phyloP scores from a whole-genome alignment of 2,888 invertebrate genomes.

The Pachliopta kotzebuea region DNA sequence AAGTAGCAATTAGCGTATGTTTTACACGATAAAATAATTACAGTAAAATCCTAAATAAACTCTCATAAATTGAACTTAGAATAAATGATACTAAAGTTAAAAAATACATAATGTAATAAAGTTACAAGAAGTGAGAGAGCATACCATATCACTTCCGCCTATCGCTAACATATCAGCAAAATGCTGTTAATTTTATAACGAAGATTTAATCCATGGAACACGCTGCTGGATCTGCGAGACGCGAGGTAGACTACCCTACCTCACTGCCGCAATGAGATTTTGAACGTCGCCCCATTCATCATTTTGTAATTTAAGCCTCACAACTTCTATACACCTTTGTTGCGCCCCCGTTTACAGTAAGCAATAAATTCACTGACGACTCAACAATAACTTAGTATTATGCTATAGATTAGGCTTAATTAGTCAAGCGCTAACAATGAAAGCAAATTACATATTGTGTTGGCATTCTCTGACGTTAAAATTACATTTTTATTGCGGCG shows the following conservation, averaged over 20 bases:
- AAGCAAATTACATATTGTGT: slow-evolving; percentile 20
- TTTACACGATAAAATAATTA: background rate
- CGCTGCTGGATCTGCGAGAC: slow-evolving; percentile 43
- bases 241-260: slow-evolving; percentile 28
- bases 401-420: slow-evolving; percentile 23
- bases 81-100: no score
- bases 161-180: slow-evolving; percentile 40
- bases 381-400: slow-evolving; percentile 28
- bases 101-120: background rate
- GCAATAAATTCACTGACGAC: slow-evolving; percentile 27
- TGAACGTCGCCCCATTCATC: slow-evolving; percentile 45
- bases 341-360: slow-evolving; percentile 24
- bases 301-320: slow-evolving; percentile 37
- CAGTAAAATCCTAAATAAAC: background rate
- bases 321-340: slow-evolving; percentile 31
- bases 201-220: slow-evolving; percentile 58
- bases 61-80: no score
- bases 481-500: slow-evolving; percentile 9
- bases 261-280: slow-evolving; percentile 39
- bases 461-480: background rate
- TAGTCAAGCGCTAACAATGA: slow-evolving; percentile 19
- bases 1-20: no score
- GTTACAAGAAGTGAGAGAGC: background rate
- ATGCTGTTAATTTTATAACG: slow-evolving; percentile 60
- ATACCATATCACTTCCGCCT: background rate